These are phyloP conservation scores for Drosophila baimaii DNA, from an alignment of 1,140 invertebrate genomes.

Conservation along the genomic window DNA sequence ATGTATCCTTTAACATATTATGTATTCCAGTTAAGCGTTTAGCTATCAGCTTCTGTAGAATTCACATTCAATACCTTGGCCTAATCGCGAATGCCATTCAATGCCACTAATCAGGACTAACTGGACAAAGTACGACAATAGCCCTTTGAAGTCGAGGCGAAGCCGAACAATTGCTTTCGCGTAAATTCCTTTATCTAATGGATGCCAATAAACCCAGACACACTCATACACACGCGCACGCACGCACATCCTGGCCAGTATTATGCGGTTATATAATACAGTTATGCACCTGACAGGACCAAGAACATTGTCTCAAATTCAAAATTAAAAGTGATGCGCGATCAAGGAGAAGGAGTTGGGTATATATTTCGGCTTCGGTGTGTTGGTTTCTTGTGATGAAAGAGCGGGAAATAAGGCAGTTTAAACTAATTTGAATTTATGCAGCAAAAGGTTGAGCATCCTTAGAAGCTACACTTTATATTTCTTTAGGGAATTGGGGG, in stretches of 20 bases:
- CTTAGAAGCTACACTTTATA: constrained; percentile 1
- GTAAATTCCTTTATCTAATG: constrained; percentile 80
- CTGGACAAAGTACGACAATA: constrained; percentile 35
- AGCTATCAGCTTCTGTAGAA: neutral
- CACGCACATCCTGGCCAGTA: constrained; percentile 5
- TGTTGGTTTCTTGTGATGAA: neutral
- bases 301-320: constrained; percentile 66
- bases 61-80: neutral
- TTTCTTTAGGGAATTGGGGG: neutral
- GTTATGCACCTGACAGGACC: constrained; percentile 69
- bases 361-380: neutral
- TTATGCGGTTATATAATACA: constrained; percentile 52
- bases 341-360: neutral
- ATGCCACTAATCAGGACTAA: constrained; percentile 43
- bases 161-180: constrained; percentile 56
- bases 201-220: constrained; percentile 74
- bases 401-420: constrained; percentile 11
- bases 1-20: neutral
- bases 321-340: constrained; percentile 79
- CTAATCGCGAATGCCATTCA: constrained; percentile 9
- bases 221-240: neutral
- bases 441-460: constrained; percentile 34
- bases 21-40: neutral
- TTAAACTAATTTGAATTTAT: constrained; percentile 78
- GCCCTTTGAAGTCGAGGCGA: constrained; percentile 35